phyloP scores from a whole-genome alignment of 2,888 invertebrate genomes.

The Hartigia nigra region DNA sequence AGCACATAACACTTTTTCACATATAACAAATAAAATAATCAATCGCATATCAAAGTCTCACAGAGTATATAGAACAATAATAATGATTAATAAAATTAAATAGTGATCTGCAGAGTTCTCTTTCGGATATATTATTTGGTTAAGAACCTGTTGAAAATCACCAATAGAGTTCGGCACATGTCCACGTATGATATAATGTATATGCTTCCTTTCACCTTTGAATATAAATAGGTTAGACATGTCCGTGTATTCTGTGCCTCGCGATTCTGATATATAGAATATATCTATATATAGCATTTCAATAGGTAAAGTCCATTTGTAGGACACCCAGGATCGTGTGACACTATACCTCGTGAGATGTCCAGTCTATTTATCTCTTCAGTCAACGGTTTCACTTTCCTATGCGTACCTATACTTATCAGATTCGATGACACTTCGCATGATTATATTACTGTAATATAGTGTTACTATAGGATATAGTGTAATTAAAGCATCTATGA shows the following conservation, averaged over 20 bases:
- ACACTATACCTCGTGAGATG: too few species aligned
- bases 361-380: too few species aligned
- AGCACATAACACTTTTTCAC: not conserved
- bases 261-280: too few species aligned
- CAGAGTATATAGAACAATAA: not conserved
- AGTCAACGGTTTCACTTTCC: constrained; percentile 19
- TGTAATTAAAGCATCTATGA: not conserved
- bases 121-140: not conserved
- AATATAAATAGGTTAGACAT: too few species aligned
- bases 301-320: too few species aligned
- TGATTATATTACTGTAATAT: not conserved
- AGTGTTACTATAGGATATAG: not conserved
- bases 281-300: too few species aligned
- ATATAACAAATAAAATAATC: not conserved
- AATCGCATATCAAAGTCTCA: not conserved
- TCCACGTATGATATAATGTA: not conserved
- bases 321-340: too few species aligned
- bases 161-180: constrained; percentile 9
- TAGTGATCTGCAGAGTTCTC: not conserved
- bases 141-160: not conserved
- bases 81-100: not conserved
- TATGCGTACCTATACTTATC: constrained; percentile 22
- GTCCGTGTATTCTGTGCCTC: too few species aligned
- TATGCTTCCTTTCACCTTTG: constrained; percentile 7
- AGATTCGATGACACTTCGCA: not conserved